These are phyloP conservation scores for Drosophila santomea DNA, from an alignment of 1,140 invertebrate species.

Conservation along the genomic window DNA sequence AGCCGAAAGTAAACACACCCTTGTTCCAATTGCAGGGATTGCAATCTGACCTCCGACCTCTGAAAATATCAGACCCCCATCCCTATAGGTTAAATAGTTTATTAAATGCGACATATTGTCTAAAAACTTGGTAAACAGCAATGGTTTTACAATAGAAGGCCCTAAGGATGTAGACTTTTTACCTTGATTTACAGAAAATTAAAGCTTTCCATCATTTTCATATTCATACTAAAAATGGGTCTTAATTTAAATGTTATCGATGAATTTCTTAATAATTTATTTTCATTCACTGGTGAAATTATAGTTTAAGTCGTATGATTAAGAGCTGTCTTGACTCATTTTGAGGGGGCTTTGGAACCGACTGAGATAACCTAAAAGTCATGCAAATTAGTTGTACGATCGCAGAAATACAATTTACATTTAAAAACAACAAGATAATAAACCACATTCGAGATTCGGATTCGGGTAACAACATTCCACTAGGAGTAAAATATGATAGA, in stretches of 20 bases:
- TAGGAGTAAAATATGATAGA: no score
- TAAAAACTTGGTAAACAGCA: not conserved
- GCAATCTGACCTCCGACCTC: conserved; percentile 35
- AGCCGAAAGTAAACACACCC: conserved; percentile 12
- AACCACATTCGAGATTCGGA: no score
- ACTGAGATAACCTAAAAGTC: not conserved
- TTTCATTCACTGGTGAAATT: conserved; percentile 13
- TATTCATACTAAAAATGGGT: no score
- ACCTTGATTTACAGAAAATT: not conserved
- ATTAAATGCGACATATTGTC: conserved; percentile 34
- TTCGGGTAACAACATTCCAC: no score
- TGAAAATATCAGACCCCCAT: conserved; percentile 4
- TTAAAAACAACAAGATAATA: not conserved
- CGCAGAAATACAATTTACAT: not conserved
- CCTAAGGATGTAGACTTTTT: not conserved
- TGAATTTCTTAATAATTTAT: not conserved
- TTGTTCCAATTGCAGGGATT: conserved; percentile 35
- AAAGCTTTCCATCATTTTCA: not conserved
- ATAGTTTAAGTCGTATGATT: conserved; percentile 2
- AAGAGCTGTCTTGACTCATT: conserved; percentile 9
- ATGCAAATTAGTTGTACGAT: not conserved
- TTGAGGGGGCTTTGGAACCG: not conserved
- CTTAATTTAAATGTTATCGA: no score
- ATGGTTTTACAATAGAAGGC: not conserved
- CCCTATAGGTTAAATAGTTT: conserved; percentile 14